phyloP scores from a whole-genome alignment of 2,113 vertebrate genomes.

The Pycnonotus jocosus region DNA sequence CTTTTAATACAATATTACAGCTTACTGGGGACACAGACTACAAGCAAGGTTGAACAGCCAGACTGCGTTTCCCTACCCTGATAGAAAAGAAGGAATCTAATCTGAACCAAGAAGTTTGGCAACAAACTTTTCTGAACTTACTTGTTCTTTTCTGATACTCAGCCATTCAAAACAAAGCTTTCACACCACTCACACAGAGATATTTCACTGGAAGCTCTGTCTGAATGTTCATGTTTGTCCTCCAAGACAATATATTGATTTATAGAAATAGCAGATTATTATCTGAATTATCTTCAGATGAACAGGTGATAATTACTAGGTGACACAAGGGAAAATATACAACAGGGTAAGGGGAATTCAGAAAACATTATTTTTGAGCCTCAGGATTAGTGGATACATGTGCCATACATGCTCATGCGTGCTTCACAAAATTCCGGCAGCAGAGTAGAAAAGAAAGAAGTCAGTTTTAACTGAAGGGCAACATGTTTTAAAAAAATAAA shows the following conservation, averaged over 20 bases:
- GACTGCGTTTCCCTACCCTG: neutral
- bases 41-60: neutral
- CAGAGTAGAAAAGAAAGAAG: neutral
- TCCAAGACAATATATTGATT: neutral
- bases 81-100: neutral
- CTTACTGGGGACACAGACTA: neutral
- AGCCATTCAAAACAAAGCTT: neutral
- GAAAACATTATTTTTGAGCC: neutral
- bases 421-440: neutral
- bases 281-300: neutral
- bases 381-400: neutral
- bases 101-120: neutral
- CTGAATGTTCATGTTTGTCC: neutral
- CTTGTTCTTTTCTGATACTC: neutral
- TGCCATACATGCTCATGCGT: accelerated
- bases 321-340: neutral
- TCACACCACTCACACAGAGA: neutral
- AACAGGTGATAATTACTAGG: neutral
- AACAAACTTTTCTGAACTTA: neutral
- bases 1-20: neutral
- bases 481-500: accelerated
- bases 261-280: neutral
- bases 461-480: neutral
- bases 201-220: neutral
- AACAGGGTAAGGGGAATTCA: neutral